Percentiles rank a stretch among this genome's conserved stretches.
Evolutionary conservation across 1,140 invertebrate genomes (phyloP).

Genomic region (Cotesia chilonis): DNA sequence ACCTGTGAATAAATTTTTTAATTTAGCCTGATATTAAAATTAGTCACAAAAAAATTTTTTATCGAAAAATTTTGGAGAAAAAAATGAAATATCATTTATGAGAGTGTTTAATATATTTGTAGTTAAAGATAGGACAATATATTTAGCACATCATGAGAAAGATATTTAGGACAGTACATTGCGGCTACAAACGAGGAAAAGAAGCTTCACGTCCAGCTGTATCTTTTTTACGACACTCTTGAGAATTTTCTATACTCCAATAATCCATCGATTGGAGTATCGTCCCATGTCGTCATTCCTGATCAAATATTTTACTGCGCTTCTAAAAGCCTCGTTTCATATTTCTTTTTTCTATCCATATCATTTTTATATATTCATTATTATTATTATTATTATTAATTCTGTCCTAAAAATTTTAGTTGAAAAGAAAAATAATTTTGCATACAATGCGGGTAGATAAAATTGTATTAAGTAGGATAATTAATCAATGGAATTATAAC

Average conservation of each 20-base stretch:
- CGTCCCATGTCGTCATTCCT: slow-evolving; percentile 29
- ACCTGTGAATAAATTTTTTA: no score
- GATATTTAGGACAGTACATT: slow-evolving; percentile 2
- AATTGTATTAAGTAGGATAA: no score
- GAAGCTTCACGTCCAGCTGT: slow-evolving; percentile 46
- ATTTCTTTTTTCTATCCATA: not conserved
- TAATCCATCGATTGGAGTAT: slow-evolving; percentile 40
- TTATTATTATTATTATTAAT: not conserved
- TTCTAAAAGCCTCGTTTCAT: slow-evolving; percentile 9
- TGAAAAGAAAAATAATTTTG: not conserved
- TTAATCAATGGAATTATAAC: no score
- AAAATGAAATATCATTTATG: no score
- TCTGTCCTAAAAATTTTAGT: no score
- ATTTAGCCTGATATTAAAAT: no score
- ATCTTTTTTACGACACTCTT: slow-evolving; percentile 49
- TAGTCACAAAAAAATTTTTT: no score
- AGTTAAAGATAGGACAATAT: slow-evolving; percentile 10
- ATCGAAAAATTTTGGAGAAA: no score
- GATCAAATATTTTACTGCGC: slow-evolving; percentile 41
- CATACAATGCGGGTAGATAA: no score
- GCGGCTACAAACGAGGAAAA: slow-evolving; percentile 36
- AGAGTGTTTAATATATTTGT: no score
- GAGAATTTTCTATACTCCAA: slow-evolving; percentile 41
- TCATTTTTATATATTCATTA: not conserved
- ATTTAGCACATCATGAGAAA: slow-evolving; percentile 42